phyloP scores from a whole-genome alignment of 1,140 invertebrate genomes.

The Drosophila triauraria region DNA sequence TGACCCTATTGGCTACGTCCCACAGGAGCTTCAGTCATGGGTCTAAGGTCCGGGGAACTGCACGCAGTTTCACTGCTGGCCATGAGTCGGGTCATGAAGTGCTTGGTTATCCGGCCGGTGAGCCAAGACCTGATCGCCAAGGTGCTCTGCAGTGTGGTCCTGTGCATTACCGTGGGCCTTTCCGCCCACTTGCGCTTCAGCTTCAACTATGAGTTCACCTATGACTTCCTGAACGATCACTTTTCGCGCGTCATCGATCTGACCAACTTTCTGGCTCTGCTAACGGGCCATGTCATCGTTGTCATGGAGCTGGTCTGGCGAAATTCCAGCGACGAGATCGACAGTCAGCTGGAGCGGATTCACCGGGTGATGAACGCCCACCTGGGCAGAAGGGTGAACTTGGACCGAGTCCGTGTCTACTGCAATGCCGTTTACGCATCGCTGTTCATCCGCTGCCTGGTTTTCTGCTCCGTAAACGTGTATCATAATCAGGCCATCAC shows the following conservation, averaged over 20 bases:
- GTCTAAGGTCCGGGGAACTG: conserved; percentile 42
- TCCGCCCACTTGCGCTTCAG: conserved; percentile 22
- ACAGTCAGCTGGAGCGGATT: conserved; percentile 43
- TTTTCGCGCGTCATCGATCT: conserved; percentile 57
- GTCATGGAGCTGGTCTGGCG: conserved; percentile 43
- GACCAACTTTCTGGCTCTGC: conserved; percentile 22
- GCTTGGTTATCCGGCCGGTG: conserved; percentile 34
- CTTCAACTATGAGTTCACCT: conserved; percentile 55
- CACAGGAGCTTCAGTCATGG: conserved; percentile 46
- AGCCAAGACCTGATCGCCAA: conserved; percentile 6
- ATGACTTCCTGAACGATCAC: conserved; percentile 48
- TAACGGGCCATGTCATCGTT: conserved; percentile 17
- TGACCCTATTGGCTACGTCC: neutral
- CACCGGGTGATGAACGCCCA: conserved; percentile 3
- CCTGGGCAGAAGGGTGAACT: conserved; percentile 15
- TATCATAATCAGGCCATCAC: conserved; percentile 20
- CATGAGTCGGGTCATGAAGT: conserved; percentile 52
- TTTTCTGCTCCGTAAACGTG: neutral
- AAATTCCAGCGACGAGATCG: conserved; percentile 33
- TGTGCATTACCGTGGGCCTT: neutral
- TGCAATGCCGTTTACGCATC: conserved; percentile 34
- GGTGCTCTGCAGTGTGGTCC: conserved; percentile 10
- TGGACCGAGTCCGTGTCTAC: conserved; percentile 28
- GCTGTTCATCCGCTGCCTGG: neutral
- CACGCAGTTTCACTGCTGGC: conserved; percentile 41